Evolutionary conservation across 2,888 invertebrate genomes (phyloP), one percentile per base, ranked within the genome.

Genomic region (Girardia tigrina): DNA sequence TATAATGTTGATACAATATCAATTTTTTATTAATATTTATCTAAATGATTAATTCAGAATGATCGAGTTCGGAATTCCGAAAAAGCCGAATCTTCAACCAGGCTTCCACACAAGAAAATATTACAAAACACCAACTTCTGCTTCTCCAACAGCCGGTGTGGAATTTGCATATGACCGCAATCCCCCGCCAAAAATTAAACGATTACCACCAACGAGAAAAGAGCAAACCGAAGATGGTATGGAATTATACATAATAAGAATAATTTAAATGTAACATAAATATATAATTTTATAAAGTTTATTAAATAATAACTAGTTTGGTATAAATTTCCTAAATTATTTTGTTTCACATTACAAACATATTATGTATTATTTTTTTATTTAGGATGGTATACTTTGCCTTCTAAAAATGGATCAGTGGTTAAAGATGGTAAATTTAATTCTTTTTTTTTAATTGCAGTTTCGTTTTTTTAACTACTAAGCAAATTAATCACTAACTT

Each of bases 51-150:
- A 23, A 23, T 70, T 70, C n/a, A 70, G 70, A 23, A 70, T 26
- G 26, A n/a, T n/a, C n/a, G 70, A 70, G 20, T n/a, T 29, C 12
- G 28, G 29, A 36, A 14, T 8, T 12, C 76, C 76, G 8, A 76
- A 42, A 16, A 75, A 75, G 28, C 76, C 76, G 6, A 75, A 29
- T 42, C 42, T 75, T 6, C 76, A 75, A 26, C 76, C 76, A n/a
- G 42, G 29, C n/a, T 75, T 75, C 42, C 42, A 26, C 14, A 75
- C 76, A 8, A 27, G 76, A 14, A 73, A 73, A 42, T 73, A 42
- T 42, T 29, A 29, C 20, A 29, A 29, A n/a, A 29, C 73, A 4
- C 73, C 36, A 8, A 36, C 36, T 12, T 36, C 36, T 12, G 36
- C 36, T 36, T 36, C 36, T 12, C 36, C 36, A 36, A 36, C 36